These are phyloP conservation scores for Barypeithes pellucidus DNA, from an alignment of 2,888 invertebrate species.

Conservation along the genomic window DNA sequence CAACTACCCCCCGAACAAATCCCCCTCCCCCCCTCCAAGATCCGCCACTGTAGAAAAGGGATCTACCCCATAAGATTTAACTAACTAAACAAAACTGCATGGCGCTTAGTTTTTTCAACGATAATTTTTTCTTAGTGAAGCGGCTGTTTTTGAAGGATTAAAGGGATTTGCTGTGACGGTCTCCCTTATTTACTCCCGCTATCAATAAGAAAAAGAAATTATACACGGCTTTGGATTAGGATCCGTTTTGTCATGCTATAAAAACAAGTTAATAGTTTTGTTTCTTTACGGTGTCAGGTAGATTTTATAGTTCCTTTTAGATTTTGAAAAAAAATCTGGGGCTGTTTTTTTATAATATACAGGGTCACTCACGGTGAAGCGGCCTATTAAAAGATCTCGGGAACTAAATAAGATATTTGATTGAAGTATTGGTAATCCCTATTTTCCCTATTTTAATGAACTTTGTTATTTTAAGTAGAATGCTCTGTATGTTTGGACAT, in stretches of 20 bases:
- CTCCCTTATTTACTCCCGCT: conserved; percentile 49
- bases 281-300: conserved; percentile 34
- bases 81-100: conserved; percentile 41
- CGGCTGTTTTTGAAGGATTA: conserved; percentile 47
- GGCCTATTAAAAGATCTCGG: too few species aligned
- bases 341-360: neutral
- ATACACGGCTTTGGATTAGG: conserved; percentile 39
- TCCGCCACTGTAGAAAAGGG: too few species aligned
- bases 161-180: conserved; percentile 35
- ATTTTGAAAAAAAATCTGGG: neutral
- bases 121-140: conserved; percentile 35
- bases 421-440: too few species aligned
- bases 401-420: too few species aligned
- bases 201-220: conserved; percentile 49
- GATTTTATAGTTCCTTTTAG: neutral
- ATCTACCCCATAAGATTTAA: conserved; percentile 5
- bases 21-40: too few species aligned
- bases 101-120: conserved; percentile 43
- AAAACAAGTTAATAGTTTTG: conserved; percentile 44
- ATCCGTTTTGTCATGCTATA: conserved; percentile 43
- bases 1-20: too few species aligned
- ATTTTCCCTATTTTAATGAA: too few species aligned
- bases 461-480: too few species aligned
- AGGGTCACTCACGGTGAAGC: too few species aligned
- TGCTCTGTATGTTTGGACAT: too few species aligned